These are phyloP conservation scores for Hydractinia symbiolongicarpus DNA, from an alignment of 30 jellyfish, hydroid and myxozoan genomes.

Conservation along the genomic window DNA sequence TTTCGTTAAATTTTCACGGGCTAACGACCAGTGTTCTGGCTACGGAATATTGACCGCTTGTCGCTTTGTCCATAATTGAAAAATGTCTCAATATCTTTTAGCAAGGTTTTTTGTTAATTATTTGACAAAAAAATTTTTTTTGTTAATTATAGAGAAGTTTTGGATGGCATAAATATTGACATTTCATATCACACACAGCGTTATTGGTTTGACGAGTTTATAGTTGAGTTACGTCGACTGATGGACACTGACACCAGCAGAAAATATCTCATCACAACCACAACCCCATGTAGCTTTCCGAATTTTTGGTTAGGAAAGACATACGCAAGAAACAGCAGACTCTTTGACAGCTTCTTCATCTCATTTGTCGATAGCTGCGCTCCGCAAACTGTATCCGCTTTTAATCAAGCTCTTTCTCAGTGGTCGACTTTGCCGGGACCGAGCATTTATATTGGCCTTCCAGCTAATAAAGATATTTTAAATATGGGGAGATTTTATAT, in stretches of 20 bases:
- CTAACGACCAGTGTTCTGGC: too few relatives aligned
- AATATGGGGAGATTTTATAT: background rate
- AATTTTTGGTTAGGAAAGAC: background rate
- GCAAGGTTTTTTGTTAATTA: background rate
- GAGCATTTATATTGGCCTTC: background rate
- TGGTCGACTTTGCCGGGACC: conserved; percentile 15
- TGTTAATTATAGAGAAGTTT: conserved; percentile 8
- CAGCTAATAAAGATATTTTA: background rate
- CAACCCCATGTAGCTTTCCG: conserved; percentile 9
- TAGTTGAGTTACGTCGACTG: conserved; percentile 7
- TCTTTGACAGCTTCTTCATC: conserved; percentile 17
- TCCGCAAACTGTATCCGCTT: background rate
- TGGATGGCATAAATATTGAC: conserved; percentile 24
- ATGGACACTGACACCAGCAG: conserved; percentile 9
- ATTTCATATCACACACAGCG: background rate
- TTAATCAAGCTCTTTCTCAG: background rate
- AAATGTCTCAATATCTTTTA: too few relatives aligned
- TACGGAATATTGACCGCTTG: too few relatives aligned
- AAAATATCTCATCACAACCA: conserved; percentile 17
- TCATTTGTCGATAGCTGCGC: conserved; percentile 20
- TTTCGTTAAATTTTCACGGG: background rate
- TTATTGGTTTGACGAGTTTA: conserved; percentile 13
- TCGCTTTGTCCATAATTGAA: too few relatives aligned
- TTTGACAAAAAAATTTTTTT: background rate
- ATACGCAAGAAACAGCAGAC: background rate